A percentile compares a stretch with the other conserved stretches of the same genome.
Evolutionary conservation across 2,888 invertebrate genomes (phyloP).

Genomic region (Tachina grossa): DNA sequence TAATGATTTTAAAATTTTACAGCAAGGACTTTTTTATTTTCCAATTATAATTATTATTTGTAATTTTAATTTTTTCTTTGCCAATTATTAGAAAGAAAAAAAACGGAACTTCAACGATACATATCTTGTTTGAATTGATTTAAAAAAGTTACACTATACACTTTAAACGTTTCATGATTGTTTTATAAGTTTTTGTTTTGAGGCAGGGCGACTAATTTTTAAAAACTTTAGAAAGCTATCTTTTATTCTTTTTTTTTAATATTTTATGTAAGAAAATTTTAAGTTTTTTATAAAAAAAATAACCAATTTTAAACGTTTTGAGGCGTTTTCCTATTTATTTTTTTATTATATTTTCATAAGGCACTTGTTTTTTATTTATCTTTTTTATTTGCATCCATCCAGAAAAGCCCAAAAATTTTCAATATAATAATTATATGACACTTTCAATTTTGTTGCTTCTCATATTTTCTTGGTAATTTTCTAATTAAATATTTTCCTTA

Average conservation of each 20-base stretch:
- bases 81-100: not conserved
- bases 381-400: conserved; percentile 2
- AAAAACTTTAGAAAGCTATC: too few relatives aligned
- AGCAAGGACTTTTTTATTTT: not conserved
- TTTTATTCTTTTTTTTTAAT: not conserved
- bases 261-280: conserved; percentile 2
- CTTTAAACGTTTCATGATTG: conserved; percentile 68
- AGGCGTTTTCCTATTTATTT: conserved; percentile 25
- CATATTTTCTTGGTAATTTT: conserved; percentile 54
- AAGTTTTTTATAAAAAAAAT: not conserved
- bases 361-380: conserved; percentile 58
- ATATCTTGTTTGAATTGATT: conserved; percentile 9
- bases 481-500: conserved; percentile 45
- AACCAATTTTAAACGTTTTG: not conserved
- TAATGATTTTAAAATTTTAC: conserved; percentile 9
- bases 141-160: conserved; percentile 59
- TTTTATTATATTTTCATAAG: conserved; percentile 49
- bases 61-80: not conserved
- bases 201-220: not conserved
- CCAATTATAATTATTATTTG: not conserved
- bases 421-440: conserved; percentile 52
- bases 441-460: conserved; percentile 41
- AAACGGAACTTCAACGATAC: conserved; percentile 13
- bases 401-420: conserved; percentile 27
- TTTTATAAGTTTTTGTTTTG: conserved; percentile 27